Conservation (phyloP, 2,797 vertebrate genomes). For the Odontamblyopus lacepedii region DNA sequence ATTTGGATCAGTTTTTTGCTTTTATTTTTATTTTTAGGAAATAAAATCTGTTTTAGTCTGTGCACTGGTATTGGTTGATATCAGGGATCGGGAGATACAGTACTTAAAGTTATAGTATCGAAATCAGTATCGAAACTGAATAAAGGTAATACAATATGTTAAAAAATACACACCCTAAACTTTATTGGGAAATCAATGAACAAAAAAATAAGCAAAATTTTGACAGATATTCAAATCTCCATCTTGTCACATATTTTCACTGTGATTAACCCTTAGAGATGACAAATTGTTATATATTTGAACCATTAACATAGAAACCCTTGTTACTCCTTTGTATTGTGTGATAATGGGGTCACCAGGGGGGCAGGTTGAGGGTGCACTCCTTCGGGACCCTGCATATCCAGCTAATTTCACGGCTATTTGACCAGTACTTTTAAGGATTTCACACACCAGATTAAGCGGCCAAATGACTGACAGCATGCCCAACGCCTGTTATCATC, state of each 20-base stretch:
- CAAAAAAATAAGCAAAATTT: too few species aligned
- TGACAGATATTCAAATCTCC: too few species aligned
- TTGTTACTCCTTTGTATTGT: not conserved
- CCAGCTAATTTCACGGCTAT: slow-evolving; percentile 15
- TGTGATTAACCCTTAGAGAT: not conserved
- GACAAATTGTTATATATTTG: not conserved
- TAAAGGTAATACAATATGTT: too few species aligned
- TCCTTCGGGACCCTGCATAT: slow-evolving; percentile 17
- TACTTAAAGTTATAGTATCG: too few species aligned
- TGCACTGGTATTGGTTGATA: too few species aligned
- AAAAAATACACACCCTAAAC: too few species aligned
- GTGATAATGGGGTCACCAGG: slow-evolving; percentile 1
- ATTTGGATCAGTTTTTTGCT: too few species aligned
- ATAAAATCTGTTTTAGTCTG: too few species aligned
- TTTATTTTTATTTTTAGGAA: too few species aligned
- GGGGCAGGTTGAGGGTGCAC: slow-evolving; percentile 9
- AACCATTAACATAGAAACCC: not conserved
- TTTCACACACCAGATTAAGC: slow-evolving; percentile 3
- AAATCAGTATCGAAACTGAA: too few species aligned
- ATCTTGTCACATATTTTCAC: not conserved
- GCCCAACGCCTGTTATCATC: slow-evolving; percentile 9
- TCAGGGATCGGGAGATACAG: too few species aligned
- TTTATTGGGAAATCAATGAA: too few species aligned
- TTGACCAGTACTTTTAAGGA: slow-evolving; percentile 8
- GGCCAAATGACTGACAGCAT: not conserved